Base-by-base conservation (phyloP, 2,113 vertebrate genomes). In the Lutjanus erythropterus region DNA sequence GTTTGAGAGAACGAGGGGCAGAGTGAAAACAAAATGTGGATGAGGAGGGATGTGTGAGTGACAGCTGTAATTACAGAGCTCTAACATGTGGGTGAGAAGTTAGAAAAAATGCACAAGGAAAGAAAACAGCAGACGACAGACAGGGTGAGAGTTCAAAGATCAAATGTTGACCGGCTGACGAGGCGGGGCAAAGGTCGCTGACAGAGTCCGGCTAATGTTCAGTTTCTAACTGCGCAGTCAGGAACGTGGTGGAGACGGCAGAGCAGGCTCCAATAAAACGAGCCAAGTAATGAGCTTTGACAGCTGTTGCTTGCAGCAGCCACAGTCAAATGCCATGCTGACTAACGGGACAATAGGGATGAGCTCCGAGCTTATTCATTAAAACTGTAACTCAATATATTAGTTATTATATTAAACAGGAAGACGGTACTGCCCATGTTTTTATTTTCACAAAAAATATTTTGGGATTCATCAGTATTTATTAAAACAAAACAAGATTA, bases 261-360 rank as follows among this genome's bases (percentile, higher is more conserved):
- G 18, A 47, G 70, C 69, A 6, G 41, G 69, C 49, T 71, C 73
- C 58, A 55, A 64, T 83, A 72, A 87, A 89, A 86, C 37, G 55
- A 64, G 70, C 68, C 39, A 0, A 46, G 61, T 90, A 89, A 91
- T 87, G 75, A 89, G 91, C 86, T 83, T 31, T 81, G 81, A 85
- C 90, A 91, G 92, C 90, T 92, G 92, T 85, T 85, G 80, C 91
- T 87, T 23, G 86, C 80, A 33, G 86, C 87, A 67, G 86, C 67
- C 33, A 3, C 18, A 14, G 65, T 69, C 67, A 80, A 58, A 89
- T 84, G 82, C 85, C 79, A 62, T 16, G 25, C 67, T 71, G 78
- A 64, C 88, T 91, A 93, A 89, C 83, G 19, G 83, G 88, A 89
- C 81, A 80, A 88, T 64, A 16, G 81, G 41, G 85, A 87, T 62